Evolutionary conservation across 1,140 invertebrate species (phyloP), one percentile per base, ranked within the genome.

Genomic region (Teleogryllus occipitalis): DNA sequence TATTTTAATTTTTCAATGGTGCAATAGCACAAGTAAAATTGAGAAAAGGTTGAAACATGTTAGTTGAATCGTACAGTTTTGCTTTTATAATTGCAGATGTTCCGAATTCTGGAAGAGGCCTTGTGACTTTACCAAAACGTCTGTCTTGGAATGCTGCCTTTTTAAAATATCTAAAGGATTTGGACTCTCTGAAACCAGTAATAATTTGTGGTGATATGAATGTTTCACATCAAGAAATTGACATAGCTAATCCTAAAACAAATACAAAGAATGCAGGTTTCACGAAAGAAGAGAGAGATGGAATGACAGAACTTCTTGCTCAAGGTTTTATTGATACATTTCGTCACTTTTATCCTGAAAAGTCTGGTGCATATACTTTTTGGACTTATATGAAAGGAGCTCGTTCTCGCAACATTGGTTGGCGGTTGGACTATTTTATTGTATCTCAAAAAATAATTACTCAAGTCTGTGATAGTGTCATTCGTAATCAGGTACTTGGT

Each of bases 201-300:
- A 93, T 99, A 76, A 89, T 98, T 81, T 96, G 94, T 85, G 98
- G 98, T 4, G 98, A 99, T 87, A 92, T 99, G 89, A 99, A 99
- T 88, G 97, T 99, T 7, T 93, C 97, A 75, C 97, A 99, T 87
- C 87, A 93, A 82, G 95, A 98, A 89, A 98, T 99, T 84, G 97
- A 99, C 90, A 87, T 99, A 81, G 91, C 92, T 15, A 99, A 99
- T 89, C 97, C 98, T 7, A 97, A 97, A 86, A 91, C 91, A 0
- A 99, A 99, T 85, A 94, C 90, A 77, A 96, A 94, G 85, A 96
- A 93, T 85, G 96, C 98, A 76, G 98, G 98, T 18, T 99, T 99
- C 84, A 99, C 97, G 0, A 88, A 92, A 83, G 95, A 99, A 86
- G 98, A 99, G 87, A 88, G 98, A 78, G 92, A 96, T 54, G 95